Evolutionary conservation across 2,888 invertebrate genomes (phyloP).

Genomic region (Phengaris arion): DNA sequence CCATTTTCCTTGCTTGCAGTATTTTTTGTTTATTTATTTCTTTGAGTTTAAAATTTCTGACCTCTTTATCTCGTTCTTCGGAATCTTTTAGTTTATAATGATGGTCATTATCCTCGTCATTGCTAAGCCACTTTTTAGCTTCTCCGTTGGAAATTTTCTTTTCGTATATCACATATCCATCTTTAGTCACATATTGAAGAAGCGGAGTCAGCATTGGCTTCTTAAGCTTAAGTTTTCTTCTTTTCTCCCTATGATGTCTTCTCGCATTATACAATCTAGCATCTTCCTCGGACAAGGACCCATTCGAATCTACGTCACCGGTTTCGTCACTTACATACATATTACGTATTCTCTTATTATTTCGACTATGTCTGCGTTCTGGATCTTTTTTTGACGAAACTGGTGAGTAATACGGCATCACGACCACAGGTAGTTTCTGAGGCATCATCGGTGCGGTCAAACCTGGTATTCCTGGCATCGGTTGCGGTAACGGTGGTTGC

Average conservation of each 20-base stretch:
- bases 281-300: slow-evolving; percentile 42
- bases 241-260: slow-evolving; percentile 38
- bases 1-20: not conserved
- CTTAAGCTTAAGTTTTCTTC: slow-evolving; percentile 43
- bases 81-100: not conserved
- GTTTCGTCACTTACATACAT: slow-evolving; percentile 42
- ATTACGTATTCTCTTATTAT: slow-evolving; percentile 18
- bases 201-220: slow-evolving; percentile 57
- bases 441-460: slow-evolving; percentile 39
- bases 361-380: slow-evolving; percentile 34
- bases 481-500: slow-evolving; percentile 31
- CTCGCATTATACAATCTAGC: not conserved
- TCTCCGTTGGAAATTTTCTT: slow-evolving; percentile 63
- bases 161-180: slow-evolving; percentile 70
- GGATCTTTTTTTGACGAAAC: slow-evolving; percentile 50
- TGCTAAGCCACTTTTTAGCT: slow-evolving; percentile 61
- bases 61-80: not conserved
- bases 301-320: slow-evolving; percentile 45
- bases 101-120: slow-evolving; percentile 18
- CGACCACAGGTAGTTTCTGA: slow-evolving; percentile 67
- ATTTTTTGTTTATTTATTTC: not conserved
- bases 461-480: slow-evolving; percentile 36
- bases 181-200: slow-evolving; percentile 68
- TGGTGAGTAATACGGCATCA: slow-evolving; percentile 72
- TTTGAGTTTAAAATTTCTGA: not conserved